Evolutionary conservation across 2,888 invertebrate genomes (phyloP), one percentile per base, ranked within the genome.

Genomic region (Vandiemenella viatica): DNA sequence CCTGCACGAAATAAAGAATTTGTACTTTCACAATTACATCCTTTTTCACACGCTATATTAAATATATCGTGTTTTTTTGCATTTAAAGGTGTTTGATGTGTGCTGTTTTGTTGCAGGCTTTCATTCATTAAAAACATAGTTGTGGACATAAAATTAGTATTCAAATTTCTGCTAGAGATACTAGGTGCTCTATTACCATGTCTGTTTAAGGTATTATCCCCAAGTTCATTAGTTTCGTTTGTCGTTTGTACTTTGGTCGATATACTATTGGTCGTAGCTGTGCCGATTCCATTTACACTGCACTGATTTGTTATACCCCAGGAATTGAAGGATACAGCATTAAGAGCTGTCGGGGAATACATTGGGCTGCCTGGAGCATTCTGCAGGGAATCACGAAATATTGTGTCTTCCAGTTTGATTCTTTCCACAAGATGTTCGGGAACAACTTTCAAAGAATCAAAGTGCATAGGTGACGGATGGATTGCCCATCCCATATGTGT

Each of bases 11-110:
- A 66, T 5, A 67, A 54, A 5, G 67, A 62, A 55, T 66, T 67
- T 3, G 65, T 58, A 0, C 66, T 64, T 47, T 67, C 67, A 52
- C 66, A 67, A 51, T 65, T 67, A 52, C 65, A 66, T 13, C 65
- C 65, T 26, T 56, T 55, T 41, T 57, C 54, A 46, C 55, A 55
- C 13, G 55, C 54, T 37, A 54, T 48, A 16, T 55, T 53, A 37
- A 59, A 58, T 15, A 58, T 54, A 43, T 60, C 60, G 48, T 58
- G 52, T 40, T 54, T 54, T 41, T 52, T 54, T 6, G 23, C 37
- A 48, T 43, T 49, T 19, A 23, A 49, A 38, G 49, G 52, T 4
- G 51, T 21, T 37, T 53, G 54, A 37, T 52, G 53, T 8, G 50
- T 38, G 32, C 46, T 45, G 43, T 51, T 55, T 45, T 51, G 53